Conservation (phyloP, 2,797 vertebrate genomes). For the Typhlichthys subterraneus region DNA sequence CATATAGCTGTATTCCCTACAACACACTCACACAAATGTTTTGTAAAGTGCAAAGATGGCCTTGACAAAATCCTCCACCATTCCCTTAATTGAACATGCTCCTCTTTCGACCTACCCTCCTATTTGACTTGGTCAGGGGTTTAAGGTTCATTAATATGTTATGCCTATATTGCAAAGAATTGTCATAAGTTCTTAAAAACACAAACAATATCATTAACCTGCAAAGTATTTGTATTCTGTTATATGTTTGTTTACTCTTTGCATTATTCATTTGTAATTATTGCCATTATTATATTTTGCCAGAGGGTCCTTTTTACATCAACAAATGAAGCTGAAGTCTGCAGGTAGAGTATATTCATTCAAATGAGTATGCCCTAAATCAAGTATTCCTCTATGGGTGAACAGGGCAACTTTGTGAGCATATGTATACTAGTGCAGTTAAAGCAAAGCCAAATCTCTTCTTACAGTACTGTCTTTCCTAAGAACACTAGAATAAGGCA, state of each 20-base stretch:
- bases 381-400: slow-evolving; percentile 42
- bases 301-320: slow-evolving; percentile 69
- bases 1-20: slow-evolving; percentile 24
- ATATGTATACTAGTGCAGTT: slow-evolving; percentile 41
- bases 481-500: slow-evolving; percentile 22
- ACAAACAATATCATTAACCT: slow-evolving; percentile 39
- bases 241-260: slow-evolving; percentile 61
- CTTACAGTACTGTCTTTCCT: slow-evolving; percentile 63
- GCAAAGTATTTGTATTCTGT: slow-evolving; percentile 64
- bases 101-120: slow-evolving; percentile 33
- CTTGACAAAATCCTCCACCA: slow-evolving; percentile 78
- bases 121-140: slow-evolving; percentile 46
- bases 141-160: slow-evolving; percentile 42
- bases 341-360: slow-evolving; percentile 49
- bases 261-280: slow-evolving; percentile 61
- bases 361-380: slow-evolving; percentile 51
- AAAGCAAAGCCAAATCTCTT: slow-evolving; percentile 72
- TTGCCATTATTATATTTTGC: slow-evolving; percentile 71
- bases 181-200: slow-evolving; percentile 46
- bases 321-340: slow-evolving; percentile 51
- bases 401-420: slow-evolving; percentile 46
- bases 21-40: slow-evolving; percentile 23
- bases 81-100: slow-evolving; percentile 67
- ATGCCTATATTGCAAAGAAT: slow-evolving; percentile 41
- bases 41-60: slow-evolving; percentile 67